Base-by-base conservation (phyloP, 2,797 vertebrate genomes). In the Gorsachius magnificus region DNA sequence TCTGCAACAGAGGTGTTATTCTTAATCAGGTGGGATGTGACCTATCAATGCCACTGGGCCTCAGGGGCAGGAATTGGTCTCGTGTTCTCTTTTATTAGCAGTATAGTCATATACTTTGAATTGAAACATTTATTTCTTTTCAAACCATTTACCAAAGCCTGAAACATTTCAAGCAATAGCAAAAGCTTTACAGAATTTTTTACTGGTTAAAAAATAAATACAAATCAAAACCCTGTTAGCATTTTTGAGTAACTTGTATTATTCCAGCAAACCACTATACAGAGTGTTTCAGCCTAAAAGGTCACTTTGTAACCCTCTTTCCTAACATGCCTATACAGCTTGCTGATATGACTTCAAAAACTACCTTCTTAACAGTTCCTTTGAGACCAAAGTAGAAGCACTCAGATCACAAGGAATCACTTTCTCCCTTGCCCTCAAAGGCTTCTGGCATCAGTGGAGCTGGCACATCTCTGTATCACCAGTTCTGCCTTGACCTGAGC, bases 401-500 rank as follows among this genome's bases (percentile, higher is more conserved):
- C 28, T 60, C 56, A 64, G 13, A 87, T 78, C 38, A 68, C 10
- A 71, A 75, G 12, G 35, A 86, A 45, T 29, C 3, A 0, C 4
- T 60, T 83, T 70, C 24, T 75, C 11, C 5, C 16, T 64, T 88
- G 16, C 0, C 6, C 13, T 50, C 24, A 31, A 58, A 63, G 50
- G 16, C 15, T 89, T 8, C 19, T 75, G 24, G 7, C 26, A 43
- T 7, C 33, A 63, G 5, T n/a, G 24, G 28, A 75, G 26, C 25
- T 3, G 5, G 3, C 12, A 35, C 8, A 24, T 26, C 17, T 35
- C 35, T 45, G 0, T 38, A 38, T 14, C 28, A 43, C 16, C 13
- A 19, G 10, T 8, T 83, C 31, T 83, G 7, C 26, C 16, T 48
- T 5, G 2, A 51, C 12, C 6, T 6, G 48, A 70, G 36, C 21